These are phyloP conservation scores for Apodemia hepburni DNA, from an alignment of 2,888 invertebrate genomes.

Conservation along the genomic window DNA sequence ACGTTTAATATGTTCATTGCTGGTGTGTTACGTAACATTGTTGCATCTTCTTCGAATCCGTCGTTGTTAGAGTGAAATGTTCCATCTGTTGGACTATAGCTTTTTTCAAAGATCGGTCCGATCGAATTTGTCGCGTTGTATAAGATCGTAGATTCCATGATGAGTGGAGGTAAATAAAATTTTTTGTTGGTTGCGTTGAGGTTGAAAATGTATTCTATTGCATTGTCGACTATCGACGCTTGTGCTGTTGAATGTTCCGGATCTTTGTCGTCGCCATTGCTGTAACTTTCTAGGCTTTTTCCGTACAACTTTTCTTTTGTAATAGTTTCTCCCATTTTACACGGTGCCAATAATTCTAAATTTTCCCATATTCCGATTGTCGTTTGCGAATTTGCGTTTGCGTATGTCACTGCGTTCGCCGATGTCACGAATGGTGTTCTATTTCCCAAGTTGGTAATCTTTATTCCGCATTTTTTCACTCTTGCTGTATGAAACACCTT, in stretches of 20 bases:
- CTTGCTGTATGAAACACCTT: neutral
- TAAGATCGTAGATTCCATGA: neutral
- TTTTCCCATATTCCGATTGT: neutral
- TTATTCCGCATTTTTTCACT: neutral
- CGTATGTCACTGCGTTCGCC: neutral
- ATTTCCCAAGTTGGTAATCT: neutral
- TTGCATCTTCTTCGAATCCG: neutral
- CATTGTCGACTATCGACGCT: neutral
- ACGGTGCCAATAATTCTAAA: neutral
- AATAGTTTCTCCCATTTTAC: neutral
- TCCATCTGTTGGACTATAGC: neutral
- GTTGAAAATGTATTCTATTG: neutral
- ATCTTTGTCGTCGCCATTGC: neutral
- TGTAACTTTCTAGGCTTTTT: neutral
- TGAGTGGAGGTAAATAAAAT: neutral
- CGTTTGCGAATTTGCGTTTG: neutral
- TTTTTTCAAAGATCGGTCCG: neutral
- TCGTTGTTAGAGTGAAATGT: conserved; percentile 2
- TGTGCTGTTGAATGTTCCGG: neutral
- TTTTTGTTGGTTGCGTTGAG: neutral
- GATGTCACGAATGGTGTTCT: neutral
- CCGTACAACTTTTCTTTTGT: neutral
- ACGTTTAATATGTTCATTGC: neutral
- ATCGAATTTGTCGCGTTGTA: neutral
- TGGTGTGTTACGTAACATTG: neutral